Conservation (phyloP, 2,113 vertebrate species). For the Probosciger aterrimus region DNA sequence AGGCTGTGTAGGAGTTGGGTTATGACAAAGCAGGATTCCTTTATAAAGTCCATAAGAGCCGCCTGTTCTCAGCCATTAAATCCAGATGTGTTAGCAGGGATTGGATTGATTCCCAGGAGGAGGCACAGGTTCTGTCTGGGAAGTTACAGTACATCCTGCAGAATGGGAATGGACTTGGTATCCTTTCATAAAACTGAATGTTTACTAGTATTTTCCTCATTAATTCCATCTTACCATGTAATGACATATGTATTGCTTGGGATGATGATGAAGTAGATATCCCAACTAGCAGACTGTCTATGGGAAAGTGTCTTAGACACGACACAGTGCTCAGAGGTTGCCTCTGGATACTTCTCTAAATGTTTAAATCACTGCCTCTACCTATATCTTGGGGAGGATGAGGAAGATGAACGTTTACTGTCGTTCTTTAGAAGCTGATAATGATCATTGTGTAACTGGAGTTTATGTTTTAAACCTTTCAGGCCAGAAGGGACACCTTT, state of each 20-base stretch:
- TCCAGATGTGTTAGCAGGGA: neutral
- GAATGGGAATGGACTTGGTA: neutral
- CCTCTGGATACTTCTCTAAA: neutral
- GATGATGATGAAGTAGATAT: neutral
- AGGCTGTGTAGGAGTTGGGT: neutral
- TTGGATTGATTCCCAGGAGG: neutral
- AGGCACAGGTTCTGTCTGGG: neutral
- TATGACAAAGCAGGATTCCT: neutral
- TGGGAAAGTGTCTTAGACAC: neutral
- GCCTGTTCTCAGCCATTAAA: neutral
- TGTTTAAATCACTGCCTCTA: neutral
- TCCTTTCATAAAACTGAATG: neutral
- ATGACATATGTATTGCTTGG: neutral
- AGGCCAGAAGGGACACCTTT: slow-evolving; percentile 98
- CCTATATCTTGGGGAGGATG: neutral
- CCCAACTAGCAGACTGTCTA: neutral
- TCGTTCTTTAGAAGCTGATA: neutral
- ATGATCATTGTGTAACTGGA: slow-evolving; percentile 24
- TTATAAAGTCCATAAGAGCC: neutral
- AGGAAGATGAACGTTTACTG: neutral
- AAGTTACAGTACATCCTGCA: neutral
- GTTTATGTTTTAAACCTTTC: slow-evolving; percentile 60
- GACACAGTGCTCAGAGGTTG: neutral
- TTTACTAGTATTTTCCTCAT: neutral
- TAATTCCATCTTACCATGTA: neutral